Base-by-base conservation (phyloP, 2,797 vertebrate genomes). In the Crax fasciolata region DNA sequence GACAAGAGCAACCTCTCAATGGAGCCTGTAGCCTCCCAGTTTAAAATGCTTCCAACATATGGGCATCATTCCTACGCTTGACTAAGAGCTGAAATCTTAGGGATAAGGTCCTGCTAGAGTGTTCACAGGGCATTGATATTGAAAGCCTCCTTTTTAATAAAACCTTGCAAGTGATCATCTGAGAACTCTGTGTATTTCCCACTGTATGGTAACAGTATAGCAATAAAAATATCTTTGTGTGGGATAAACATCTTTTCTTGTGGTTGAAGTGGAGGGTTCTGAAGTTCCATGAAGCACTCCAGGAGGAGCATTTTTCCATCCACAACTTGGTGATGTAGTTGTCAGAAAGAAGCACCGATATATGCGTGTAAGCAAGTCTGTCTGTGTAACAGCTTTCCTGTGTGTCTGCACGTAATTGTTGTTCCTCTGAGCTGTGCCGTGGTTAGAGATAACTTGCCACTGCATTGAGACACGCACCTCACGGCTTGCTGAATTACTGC, bases 391-490 rank as follows among this genome's bases (percentile, higher is more conserved):
- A 46, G 38, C 18, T 65, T 8, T 65, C 19, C 30, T 65, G 63
- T 32, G 14, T 32, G 57, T 46, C 30, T 24, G 28, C 41, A 65
- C 23, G 11, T 24, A 1, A 46, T 32, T 4, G 6, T 3, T 65
- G 63, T 30, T 46, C 28, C 39, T 28, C 62, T 65, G 28, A 24
- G 41, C 20, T 11, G 5, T 43, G 30, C 15, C 43, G 32, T 44
- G 63, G 13, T 38, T 38, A 59, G 23, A 32, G 57, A 25, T 38
- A 38, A n/a, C 20, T 46, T 65, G 20, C 43, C 14, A 16, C 21
- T n/a, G 3, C 2, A 8, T 4, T 11, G 30, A 14, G 62, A 23
- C 10, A 16, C 11, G 13, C 14, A 11, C n/a, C 10, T 10, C 13
- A n/a, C 11, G 30, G 43, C 20, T 16, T 65, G 30, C 43, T 2